Evolutionary conservation across 64 coral and sea anemone species (phyloP), one percentile per base, ranked within the genome.

Genomic region (Pocillopora verrucosa): DNA sequence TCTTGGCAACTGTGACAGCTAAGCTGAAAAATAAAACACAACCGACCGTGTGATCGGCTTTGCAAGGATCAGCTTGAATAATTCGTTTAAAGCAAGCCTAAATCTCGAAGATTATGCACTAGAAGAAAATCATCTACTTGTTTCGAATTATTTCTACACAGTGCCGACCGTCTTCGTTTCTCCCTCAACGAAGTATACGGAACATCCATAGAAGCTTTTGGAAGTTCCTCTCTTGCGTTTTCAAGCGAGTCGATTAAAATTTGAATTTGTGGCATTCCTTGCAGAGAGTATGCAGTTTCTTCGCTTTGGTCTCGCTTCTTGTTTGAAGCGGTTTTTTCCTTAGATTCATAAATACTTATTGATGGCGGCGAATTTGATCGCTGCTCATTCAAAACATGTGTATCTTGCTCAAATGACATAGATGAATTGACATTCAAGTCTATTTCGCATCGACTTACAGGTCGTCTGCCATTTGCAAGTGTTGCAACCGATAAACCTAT

Each of bases 111-210:
- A 87, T 96, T 96, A 92, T 96, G 94, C 13, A 96, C 94, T 22
- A 96, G 67, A 36, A 96, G 84, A 75, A 96, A 96, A 80, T 96
- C 94, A 19, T 96, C 94, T 3, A 96, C 94, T 84, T 96, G 94
- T 61, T 96, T 96, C 16, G 94, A 92, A 77, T 96, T 96, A 80
- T 78, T 91, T 90, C 94, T 77, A 34, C 94, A 96, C 13, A 96
- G 76, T 10, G 94, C 94, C 2, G 94, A 96, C 41, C 94, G 87
- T 86, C 94, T 96, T 20, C 94, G 64, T 60, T 96, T 87, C 35
- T 96, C 94, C 76, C 94, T 84, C 24, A 89, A 83, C 12, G 94
- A 96, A 22, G 87, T 89, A 36, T 92, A 88, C 17, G 94, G 94
- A 15, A 89, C 76, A 10, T 78, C 68, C 36, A 77, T 90, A 34